Evolutionary conservation across 2,888 invertebrate species (phyloP).

Genomic region (Dendrolimus houi): DNA sequence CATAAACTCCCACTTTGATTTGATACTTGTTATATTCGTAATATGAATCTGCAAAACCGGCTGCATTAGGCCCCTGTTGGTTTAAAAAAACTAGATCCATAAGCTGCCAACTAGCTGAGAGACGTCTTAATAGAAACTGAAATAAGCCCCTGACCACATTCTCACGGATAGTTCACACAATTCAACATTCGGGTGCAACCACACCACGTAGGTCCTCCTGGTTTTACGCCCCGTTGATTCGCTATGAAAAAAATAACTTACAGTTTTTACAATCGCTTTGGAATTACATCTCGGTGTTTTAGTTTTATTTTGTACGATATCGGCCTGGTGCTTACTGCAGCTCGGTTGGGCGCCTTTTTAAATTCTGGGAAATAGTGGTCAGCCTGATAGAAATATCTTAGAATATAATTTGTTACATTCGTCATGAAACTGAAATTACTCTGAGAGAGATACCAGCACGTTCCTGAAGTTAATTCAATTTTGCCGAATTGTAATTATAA

Average conservation of each 20-base stretch:
- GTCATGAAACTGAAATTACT: no score
- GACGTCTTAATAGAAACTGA: background rate
- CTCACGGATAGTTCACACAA: slow-evolving; percentile 60
- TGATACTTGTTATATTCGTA: no score
- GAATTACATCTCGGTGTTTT: background rate
- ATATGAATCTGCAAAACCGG: no score
- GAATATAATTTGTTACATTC: no score
- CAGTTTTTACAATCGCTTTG: background rate
- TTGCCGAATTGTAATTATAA: no score
- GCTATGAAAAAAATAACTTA: background rate
- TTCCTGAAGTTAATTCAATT: no score
- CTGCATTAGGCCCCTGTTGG: no score
- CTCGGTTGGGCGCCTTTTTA: background rate
- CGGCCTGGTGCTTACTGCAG: background rate
- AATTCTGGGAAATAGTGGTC: background rate
- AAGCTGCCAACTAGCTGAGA: background rate
- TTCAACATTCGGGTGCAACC: slow-evolving; percentile 39
- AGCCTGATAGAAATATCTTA: no score
- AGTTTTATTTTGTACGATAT: background rate
- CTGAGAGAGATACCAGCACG: no score
- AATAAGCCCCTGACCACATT: slow-evolving; percentile 38
- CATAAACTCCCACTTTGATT: no score
- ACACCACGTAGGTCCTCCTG: slow-evolving; percentile 50
- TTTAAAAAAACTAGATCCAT: no score
- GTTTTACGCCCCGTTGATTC: slow-evolving; percentile 63